A percentile compares a stretch with the other conserved stretches of the same genome.
These are phyloP conservation scores for Spatulosminthurus flaviceps DNA, from an alignment of 2,888 invertebrate species.

Conservation along the genomic window DNA sequence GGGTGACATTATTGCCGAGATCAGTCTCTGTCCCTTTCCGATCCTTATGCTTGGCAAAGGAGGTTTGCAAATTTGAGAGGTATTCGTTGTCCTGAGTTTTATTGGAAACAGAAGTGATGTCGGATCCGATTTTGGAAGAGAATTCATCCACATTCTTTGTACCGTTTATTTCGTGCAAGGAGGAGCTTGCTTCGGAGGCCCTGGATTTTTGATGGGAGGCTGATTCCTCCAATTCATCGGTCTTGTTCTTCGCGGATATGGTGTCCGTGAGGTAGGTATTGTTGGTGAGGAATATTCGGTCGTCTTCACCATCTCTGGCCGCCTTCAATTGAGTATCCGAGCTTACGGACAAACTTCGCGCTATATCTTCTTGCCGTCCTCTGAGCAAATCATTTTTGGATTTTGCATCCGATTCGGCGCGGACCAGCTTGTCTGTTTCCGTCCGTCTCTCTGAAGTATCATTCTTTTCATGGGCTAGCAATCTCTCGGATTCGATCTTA, in stretches of 20 bases:
- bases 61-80: neutral
- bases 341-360: neutral
- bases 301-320: neutral
- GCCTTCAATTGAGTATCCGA: neutral
- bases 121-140: neutral
- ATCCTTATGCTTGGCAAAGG: neutral
- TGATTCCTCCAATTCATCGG: neutral
- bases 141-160: neutral
- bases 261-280: constrained; percentile 32
- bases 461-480: neutral
- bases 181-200: neutral
- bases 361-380: neutral
- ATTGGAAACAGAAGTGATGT: constrained; percentile 9
- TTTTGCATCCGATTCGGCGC: neutral
- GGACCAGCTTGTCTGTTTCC: neutral
- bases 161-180: neutral
- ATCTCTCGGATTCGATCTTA: neutral
- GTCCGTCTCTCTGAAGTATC: neutral
- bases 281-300: neutral
- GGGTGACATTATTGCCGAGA: neutral
- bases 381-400: constrained; percentile 10
- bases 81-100: neutral
- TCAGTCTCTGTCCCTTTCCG: neutral
- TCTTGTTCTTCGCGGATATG: neutral
- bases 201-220: neutral